These are phyloP conservation scores for Diacarnus erythraeanus DNA, from an alignment of 37 sponge, comb jelly and placozoan genomes.

Conservation along the genomic window DNA sequence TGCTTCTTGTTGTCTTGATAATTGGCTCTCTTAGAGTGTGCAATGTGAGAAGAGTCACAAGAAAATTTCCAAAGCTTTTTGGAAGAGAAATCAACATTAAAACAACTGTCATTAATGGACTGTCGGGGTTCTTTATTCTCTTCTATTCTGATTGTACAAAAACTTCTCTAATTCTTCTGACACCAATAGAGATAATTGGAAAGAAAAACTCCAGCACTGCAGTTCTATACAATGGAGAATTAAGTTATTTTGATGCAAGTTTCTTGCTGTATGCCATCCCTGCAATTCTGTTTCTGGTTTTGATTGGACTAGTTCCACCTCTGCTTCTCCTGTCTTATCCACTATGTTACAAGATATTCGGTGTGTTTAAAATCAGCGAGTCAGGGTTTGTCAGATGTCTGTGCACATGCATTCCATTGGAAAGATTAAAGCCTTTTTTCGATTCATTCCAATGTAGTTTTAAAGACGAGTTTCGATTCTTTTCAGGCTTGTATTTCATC, in stretches of 20 bases:
- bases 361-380: conserved; percentile 1
- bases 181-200: neutral
- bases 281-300: neutral
- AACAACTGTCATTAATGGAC: conserved; percentile 17
- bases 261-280: conserved; percentile 23
- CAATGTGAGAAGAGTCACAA: no score
- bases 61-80: neutral
- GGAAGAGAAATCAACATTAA: neutral
- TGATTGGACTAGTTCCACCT: conserved; percentile 8
- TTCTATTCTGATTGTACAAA: conserved; percentile 19
- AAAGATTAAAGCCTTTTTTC: neutral
- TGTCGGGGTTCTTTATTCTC: conserved; percentile 32
- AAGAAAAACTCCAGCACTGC: no score
- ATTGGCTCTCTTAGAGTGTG: neutral
- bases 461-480: conserved; percentile 5
- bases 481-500: conserved; percentile 15
- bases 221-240: conserved; percentile 15
- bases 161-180: neutral
- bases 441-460: conserved; percentile 15
- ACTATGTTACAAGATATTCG: neutral
- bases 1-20: conserved; percentile 7
- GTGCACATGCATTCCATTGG: neutral
- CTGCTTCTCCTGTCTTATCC: conserved; percentile 1
- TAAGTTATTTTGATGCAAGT: neutral
- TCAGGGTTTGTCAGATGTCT: neutral